These are phyloP conservation scores for Ceratina japonica DNA, from an alignment of 1,140 invertebrate species.

Conservation along the genomic window DNA sequence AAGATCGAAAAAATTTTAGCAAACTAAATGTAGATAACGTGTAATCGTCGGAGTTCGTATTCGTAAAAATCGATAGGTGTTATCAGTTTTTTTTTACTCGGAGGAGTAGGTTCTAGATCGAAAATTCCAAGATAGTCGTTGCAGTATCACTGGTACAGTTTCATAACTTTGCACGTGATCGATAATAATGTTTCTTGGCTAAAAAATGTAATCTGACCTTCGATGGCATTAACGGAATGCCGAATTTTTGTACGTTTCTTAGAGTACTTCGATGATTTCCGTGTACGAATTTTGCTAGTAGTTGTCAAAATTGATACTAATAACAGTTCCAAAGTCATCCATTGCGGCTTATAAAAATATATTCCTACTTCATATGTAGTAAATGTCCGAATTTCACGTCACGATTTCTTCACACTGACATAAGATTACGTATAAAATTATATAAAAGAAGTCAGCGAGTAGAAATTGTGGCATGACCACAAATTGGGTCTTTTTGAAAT, in stretches of 20 bases:
- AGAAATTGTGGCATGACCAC: too few species aligned
- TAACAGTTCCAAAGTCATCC: too few species aligned
- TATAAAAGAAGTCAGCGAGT: too few species aligned
- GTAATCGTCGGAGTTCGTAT: not conserved
- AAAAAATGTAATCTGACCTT: conserved; percentile 48
- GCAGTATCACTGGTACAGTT: conserved; percentile 23
- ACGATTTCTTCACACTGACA: too few species aligned
- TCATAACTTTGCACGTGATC: conserved; percentile 43
- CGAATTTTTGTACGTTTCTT: conserved; percentile 11
- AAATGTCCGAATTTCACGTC: too few species aligned
- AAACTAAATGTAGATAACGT: not conserved
- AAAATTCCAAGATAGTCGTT: conserved; percentile 10
- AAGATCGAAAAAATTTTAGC: too few species aligned
- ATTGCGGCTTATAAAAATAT: not conserved
- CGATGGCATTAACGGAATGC: conserved; percentile 22
- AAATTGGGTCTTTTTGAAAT: too few species aligned
- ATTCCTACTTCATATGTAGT: too few species aligned
- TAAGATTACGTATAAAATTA: too few species aligned
- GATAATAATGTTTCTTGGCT: conserved; percentile 25
- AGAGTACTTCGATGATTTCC: conserved; percentile 18
- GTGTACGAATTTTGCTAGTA: not conserved
- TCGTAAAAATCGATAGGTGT: not conserved
- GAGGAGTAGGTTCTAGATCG: not conserved
- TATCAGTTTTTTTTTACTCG: not conserved
- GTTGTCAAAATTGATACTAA: not conserved